Evolutionary conservation across 53 echinoderm and acorn worm species (phyloP).

Genomic region (Echinometra lucunter): DNA sequence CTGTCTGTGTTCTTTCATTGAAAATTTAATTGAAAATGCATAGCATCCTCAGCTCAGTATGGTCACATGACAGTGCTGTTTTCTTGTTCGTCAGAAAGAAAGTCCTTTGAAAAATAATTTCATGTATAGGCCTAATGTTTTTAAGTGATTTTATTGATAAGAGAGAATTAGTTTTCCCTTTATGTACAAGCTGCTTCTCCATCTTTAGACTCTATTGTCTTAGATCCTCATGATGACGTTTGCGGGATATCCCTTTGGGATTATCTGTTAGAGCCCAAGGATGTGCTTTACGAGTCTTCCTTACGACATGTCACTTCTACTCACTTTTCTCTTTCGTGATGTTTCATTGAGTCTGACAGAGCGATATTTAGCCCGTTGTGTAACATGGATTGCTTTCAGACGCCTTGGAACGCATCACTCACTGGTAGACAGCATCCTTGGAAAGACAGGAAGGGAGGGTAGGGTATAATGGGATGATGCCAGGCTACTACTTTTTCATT

Average conservation of each 20-base stretch:
- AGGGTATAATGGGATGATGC: background rate
- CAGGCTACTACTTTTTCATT: no score
- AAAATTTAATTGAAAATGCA: no score
- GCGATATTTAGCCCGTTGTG: background rate
- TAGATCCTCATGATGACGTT: background rate
- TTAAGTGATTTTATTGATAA: no score
- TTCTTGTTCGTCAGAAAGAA: no score
- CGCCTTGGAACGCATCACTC: background rate
- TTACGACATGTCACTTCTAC: background rate
- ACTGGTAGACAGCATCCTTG: background rate
- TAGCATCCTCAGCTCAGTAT: no score
- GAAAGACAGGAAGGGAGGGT: background rate
- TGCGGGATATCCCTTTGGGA: background rate
- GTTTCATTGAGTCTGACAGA: constrained; percentile 9
- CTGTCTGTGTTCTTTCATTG: no score
- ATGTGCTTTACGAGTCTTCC: background rate
- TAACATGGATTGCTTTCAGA: background rate
- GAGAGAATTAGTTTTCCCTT: no score
- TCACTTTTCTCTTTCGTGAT: background rate
- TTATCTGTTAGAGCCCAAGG: background rate
- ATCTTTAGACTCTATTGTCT: background rate
- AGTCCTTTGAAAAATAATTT: no score
- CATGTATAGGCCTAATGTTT: no score
- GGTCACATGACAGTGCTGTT: no score
- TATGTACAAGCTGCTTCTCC: background rate